Conservation (phyloP, 2,797 vertebrate genomes). For the Coregonus sp. region DNA sequence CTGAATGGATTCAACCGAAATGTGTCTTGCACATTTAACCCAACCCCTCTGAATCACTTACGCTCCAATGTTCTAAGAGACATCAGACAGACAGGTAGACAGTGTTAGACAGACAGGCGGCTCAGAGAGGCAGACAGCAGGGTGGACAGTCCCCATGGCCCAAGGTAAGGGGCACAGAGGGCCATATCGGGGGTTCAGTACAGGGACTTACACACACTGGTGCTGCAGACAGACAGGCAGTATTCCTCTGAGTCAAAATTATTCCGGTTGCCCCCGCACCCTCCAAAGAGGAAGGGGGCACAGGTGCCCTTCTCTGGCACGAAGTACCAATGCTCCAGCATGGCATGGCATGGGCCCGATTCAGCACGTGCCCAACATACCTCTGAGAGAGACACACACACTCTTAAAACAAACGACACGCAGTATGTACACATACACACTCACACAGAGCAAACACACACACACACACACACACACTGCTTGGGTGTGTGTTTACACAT, state of each 20-base stretch:
- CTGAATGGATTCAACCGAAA: too few relatives aligned
- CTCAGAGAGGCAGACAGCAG: not conserved
- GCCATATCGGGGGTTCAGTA: slow-evolving; percentile 18
- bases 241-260: slow-evolving; percentile 99
- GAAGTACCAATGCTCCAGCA: slow-evolving; percentile 98
- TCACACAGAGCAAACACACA: slow-evolving; percentile 28
- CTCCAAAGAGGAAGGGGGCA: slow-evolving; percentile 95
- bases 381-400: slow-evolving; percentile 71
- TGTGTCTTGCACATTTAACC: too few relatives aligned
- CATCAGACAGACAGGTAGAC: not conserved
- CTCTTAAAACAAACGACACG: too few relatives aligned
- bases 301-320: slow-evolving; percentile 87
- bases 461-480: slow-evolving; percentile 17
- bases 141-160: slow-evolving; percentile 4
- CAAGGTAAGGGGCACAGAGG: slow-evolving; percentile 1
- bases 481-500: slow-evolving; percentile 21
- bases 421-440: not conserved
- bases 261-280: slow-evolving; percentile 98
- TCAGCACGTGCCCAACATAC: slow-evolving; percentile 94
- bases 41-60: slow-evolving; percentile 11
- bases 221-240: slow-evolving; percentile 96
- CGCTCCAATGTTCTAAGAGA: slow-evolving; percentile 46
- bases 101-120: slow-evolving; percentile 9
- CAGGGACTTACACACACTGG: slow-evolving; percentile 91
- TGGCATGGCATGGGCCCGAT: slow-evolving; percentile 88